These are phyloP conservation scores for Leptinotarsa tumamoca DNA, from an alignment of 2,888 invertebrate species.

Conservation along the genomic window DNA sequence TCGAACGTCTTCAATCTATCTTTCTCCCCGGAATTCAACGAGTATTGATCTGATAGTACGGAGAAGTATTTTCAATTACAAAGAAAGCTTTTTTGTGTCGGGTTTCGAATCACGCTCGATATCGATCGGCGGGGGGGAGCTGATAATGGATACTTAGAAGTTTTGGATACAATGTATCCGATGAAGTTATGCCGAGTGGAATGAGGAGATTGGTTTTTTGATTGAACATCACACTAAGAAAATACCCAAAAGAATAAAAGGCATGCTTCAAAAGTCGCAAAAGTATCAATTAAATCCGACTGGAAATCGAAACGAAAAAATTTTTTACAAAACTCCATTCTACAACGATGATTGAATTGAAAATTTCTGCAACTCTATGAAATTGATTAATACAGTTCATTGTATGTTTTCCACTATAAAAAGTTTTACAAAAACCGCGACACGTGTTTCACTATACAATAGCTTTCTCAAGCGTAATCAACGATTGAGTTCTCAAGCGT, in stretches of 20 bases:
- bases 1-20: constrained; percentile 21
- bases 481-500: too few species aligned
- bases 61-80: constrained; percentile 43
- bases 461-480: too few species aligned
- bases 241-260: neutral
- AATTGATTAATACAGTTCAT: too few species aligned
- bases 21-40: constrained; percentile 25
- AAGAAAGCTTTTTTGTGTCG: constrained; percentile 45
- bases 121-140: constrained; percentile 29
- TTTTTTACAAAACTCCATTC: too few species aligned
- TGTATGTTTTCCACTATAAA: too few species aligned
- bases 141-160: constrained; percentile 2
- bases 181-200: constrained; percentile 9
- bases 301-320: too few species aligned
- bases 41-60: constrained; percentile 29
- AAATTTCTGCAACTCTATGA: too few species aligned
- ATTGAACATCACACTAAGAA: neutral
- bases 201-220: neutral
- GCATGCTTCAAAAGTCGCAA: neutral
- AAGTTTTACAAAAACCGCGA: too few species aligned
- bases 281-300: too few species aligned
- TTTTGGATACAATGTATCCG: constrained; percentile 1
- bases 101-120: constrained; percentile 40
- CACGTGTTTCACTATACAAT: too few species aligned
- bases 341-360: too few species aligned